Evolutionary conservation across 2,888 invertebrate genomes (phyloP).

Genomic region (Sarcophaga carnaria): DNA sequence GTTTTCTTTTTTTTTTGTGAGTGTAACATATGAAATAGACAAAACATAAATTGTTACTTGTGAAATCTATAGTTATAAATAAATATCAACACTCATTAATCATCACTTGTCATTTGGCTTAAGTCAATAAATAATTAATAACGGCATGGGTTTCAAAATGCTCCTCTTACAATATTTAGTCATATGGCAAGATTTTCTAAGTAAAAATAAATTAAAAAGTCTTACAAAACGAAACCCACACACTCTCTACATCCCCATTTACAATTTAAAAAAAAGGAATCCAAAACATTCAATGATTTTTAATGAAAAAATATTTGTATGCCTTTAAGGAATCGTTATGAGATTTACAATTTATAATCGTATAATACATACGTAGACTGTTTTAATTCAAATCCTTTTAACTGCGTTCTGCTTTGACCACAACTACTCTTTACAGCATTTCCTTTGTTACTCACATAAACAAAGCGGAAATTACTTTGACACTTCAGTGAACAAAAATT

Average conservation of each 20-base stretch:
- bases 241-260: too few species aligned
- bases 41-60: conserved; percentile 63
- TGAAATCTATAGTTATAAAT: conserved; percentile 66
- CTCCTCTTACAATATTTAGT: conserved; percentile 17
- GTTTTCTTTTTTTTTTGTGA: conserved; percentile 4
- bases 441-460: conserved; percentile 37
- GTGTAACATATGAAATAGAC: conserved; percentile 46
- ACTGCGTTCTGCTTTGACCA: too few species aligned
- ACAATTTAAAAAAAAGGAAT: too few species aligned
- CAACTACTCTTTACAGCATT: not conserved
- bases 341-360: too few species aligned
- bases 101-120: conserved; percentile 72
- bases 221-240: not conserved
- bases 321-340: too few species aligned
- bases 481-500: conserved; percentile 63
- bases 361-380: too few species aligned
- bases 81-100: conserved; percentile 72
- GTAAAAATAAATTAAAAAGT: not conserved
- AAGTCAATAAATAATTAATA: conserved; percentile 68
- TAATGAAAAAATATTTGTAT: too few species aligned
- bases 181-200: not conserved
- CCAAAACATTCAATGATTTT: too few species aligned
- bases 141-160: conserved; percentile 12
- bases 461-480: conserved; percentile 57
- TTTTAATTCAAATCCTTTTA: too few species aligned